Evolutionary conservation across 2,888 invertebrate species (phyloP).

Genomic region (Volucella bombylans): DNA sequence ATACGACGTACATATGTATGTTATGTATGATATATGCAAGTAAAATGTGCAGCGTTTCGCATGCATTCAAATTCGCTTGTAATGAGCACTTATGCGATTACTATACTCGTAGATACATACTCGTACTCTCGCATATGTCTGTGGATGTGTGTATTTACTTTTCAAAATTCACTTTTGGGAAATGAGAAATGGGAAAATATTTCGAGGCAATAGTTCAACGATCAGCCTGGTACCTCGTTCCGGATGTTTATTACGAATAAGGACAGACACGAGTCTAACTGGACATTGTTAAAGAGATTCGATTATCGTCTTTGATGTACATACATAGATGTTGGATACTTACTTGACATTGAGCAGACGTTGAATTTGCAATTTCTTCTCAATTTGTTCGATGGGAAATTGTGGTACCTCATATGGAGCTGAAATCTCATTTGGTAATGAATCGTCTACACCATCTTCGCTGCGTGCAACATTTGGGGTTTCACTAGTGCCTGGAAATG

Average conservation of each 20-base stretch:
- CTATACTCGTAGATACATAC: background rate
- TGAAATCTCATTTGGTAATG: slow-evolving; percentile 90
- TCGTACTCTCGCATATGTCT: no score
- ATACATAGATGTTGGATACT: slow-evolving; percentile 81
- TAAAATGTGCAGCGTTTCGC: background rate
- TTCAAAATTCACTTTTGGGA: background rate
- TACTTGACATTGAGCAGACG: slow-evolving; percentile 94
- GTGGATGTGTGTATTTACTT: background rate
- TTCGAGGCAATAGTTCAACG: background rate
- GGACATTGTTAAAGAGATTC: background rate
- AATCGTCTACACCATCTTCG: slow-evolving; percentile 74
- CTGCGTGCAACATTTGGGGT: slow-evolving; percentile 49
- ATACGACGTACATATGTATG: background rate
- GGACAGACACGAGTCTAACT: background rate
- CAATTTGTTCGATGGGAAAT: slow-evolving; percentile 98
- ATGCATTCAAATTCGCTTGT: slow-evolving; percentile 23
- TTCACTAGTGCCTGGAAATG: slow-evolving; percentile 78
- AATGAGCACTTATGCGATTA: background rate
- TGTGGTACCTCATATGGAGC: slow-evolving; percentile 98
- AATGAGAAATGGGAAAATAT: background rate
- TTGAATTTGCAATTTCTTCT: slow-evolving; percentile 95
- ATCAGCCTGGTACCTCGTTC: slow-evolving; percentile 38
- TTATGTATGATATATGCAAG: background rate
- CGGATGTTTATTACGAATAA: slow-evolving; percentile 16
- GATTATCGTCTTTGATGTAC: background rate